These are phyloP conservation scores for Anthopleura xanthogrammica DNA, from an alignment of 92 coral and sea anemone genomes.

Conservation along the genomic window DNA sequence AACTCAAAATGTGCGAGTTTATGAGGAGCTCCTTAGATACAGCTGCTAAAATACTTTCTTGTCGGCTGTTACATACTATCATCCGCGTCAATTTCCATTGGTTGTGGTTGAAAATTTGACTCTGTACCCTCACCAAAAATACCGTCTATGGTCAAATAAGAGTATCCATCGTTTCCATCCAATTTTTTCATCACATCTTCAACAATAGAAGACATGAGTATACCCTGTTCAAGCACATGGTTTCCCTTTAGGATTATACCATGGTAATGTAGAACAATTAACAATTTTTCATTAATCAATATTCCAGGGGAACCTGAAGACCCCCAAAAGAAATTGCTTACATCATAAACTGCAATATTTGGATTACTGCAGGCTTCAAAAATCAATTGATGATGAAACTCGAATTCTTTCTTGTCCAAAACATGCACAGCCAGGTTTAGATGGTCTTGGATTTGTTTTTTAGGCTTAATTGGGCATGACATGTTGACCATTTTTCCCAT, in stretches of 20 bases:
- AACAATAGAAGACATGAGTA: not conserved
- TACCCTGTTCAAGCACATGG: not conserved
- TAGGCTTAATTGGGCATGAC: not conserved
- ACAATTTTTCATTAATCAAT: not conserved
- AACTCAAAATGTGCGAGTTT: no score
- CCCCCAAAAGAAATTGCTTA: conserved; percentile 1
- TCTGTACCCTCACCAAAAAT: not conserved
- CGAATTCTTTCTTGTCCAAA: not conserved
- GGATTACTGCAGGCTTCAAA: not conserved
- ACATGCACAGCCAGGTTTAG: not conserved
- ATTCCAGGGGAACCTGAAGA: conserved; percentile 13
- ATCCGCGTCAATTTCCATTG: not conserved
- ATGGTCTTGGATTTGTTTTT: not conserved
- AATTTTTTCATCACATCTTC: not conserved
- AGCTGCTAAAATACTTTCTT: no score
- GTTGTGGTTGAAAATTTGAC: not conserved
- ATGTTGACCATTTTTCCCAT: not conserved
- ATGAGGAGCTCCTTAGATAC: no score
- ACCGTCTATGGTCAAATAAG: not conserved
- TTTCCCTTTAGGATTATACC: not conserved
- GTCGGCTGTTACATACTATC: no score
- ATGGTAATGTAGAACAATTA: not conserved
- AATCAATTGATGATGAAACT: not conserved
- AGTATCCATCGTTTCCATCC: not conserved
- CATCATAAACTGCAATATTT: not conserved